A percentile compares a stretch with the other conserved stretches of the same genome.
These are phyloP conservation scores for Morone chrysops DNA, from an alignment of 2,113 vertebrate species.

Conservation along the genomic window DNA sequence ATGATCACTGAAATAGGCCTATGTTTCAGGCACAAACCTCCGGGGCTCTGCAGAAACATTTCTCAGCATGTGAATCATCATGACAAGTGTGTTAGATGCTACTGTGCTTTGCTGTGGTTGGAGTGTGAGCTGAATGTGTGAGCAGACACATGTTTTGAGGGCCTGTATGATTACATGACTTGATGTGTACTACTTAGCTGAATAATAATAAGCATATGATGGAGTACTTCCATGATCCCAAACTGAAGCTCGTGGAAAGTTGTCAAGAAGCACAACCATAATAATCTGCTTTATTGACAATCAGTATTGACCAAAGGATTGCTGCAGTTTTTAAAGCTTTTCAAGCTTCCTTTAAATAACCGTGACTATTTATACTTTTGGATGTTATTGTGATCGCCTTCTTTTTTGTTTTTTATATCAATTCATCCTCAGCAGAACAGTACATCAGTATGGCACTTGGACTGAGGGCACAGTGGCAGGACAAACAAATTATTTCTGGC, in stretches of 20 bases:
- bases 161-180: not conserved
- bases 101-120: not conserved
- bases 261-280: not conserved
- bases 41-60: constrained; percentile 8
- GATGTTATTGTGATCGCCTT: not conserved
- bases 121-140: constrained; percentile 13
- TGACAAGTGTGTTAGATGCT: not conserved
- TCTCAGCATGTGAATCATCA: constrained; percentile 25
- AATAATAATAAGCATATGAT: constrained; percentile 7
- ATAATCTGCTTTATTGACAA: not conserved
- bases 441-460: constrained; percentile 6
- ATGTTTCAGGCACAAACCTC: constrained; percentile 8
- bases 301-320: not conserved
- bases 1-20: not conserved
- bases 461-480: constrained; percentile 13
- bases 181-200: not conserved
- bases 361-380: not conserved
- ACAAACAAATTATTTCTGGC: not conserved
- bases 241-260: not conserved
- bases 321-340: constrained; percentile 3
- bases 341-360: constrained; percentile 4
- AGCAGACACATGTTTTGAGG: constrained; percentile 4
- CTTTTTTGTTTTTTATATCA: not conserved
- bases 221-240: not conserved
- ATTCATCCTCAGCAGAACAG: constrained; percentile 18